These are phyloP conservation scores for western clawed frog (Xenopus tropicalis) DNA, from an alignment of 2,113 vertebrate genomes.

Conservation along the genomic window DNA sequence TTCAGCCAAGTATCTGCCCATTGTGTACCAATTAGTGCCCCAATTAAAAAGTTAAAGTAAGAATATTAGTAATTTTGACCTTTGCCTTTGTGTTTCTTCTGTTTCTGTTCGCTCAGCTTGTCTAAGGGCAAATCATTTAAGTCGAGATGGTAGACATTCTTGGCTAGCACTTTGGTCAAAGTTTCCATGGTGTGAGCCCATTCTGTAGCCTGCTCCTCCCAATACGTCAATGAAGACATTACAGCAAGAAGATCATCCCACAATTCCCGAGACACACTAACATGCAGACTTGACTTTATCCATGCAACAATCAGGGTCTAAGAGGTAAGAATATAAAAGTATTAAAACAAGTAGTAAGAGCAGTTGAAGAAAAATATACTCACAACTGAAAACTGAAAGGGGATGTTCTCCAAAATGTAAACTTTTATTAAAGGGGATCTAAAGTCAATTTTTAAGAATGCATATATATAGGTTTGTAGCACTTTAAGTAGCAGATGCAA, in stretches of 20 bases:
- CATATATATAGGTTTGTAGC: no score
- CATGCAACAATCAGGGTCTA: constrained; percentile 98
- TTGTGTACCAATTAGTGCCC: no score
- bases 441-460: no score
- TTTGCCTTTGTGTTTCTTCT: constrained; percentile 98
- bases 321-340: constrained; percentile 54
- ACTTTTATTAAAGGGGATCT: no score
- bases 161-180: constrained; percentile 95
- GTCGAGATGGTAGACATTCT: constrained; percentile 93
- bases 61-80: constrained; percentile 60
- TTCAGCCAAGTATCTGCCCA: no score
- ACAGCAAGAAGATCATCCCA: constrained; percentile 95
- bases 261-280: constrained; percentile 93
- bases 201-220: constrained; percentile 97
- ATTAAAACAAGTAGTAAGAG: constrained; percentile 16
- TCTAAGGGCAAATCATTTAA: constrained; percentile 92
- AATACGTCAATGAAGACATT: constrained; percentile 91
- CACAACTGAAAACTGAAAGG: no score
- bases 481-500: no score
- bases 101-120: constrained; percentile 97
- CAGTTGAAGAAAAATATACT: background rate
- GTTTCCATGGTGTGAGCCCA: constrained; percentile 99
- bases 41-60: no score
- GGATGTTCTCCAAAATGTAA: no score
- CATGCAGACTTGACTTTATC: constrained; percentile 97